A percentile compares a stretch with the other conserved stretches of the same genome.
phyloP scores from a whole-genome alignment of 2,797 vertebrate genomes.

The Siniperca scherzeri region DNA sequence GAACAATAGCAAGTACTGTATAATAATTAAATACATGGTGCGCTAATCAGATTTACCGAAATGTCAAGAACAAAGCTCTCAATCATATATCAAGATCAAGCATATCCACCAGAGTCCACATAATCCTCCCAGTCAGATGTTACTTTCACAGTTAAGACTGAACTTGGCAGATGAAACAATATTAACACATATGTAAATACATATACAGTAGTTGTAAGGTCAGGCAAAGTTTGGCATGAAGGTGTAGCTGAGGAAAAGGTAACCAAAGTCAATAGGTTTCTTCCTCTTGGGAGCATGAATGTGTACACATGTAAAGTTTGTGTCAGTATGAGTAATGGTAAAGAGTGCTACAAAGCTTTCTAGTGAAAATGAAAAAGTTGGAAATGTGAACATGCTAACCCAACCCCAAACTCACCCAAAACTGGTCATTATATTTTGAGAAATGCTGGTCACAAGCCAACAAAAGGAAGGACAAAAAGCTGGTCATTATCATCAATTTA shows the following conservation, averaged over 20 bases:
- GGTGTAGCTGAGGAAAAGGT: background rate
- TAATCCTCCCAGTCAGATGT: background rate
- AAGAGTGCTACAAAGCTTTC: background rate
- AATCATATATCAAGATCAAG: background rate
- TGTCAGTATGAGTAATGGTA: background rate
- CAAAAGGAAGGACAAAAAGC: background rate
- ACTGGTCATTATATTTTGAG: background rate
- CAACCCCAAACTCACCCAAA: background rate
- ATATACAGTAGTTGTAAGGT: background rate
- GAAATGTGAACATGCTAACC: background rate
- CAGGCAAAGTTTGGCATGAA: background rate
- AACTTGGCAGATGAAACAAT: background rate
- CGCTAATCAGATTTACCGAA: background rate
- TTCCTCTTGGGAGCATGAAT: background rate
- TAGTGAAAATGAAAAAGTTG: too few relatives aligned
- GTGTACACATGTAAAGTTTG: background rate
- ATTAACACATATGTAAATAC: background rate
- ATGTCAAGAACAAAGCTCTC: background rate
- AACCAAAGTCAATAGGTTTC: background rate
- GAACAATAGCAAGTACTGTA: background rate
- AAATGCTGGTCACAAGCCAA: background rate
- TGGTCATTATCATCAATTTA: background rate
- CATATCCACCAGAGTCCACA: background rate
- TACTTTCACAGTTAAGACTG: conserved; percentile 1
- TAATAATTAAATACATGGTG: background rate